phyloP scores from a whole-genome alignment of 2,797 vertebrate species.

The Echiichthys vipera region DNA sequence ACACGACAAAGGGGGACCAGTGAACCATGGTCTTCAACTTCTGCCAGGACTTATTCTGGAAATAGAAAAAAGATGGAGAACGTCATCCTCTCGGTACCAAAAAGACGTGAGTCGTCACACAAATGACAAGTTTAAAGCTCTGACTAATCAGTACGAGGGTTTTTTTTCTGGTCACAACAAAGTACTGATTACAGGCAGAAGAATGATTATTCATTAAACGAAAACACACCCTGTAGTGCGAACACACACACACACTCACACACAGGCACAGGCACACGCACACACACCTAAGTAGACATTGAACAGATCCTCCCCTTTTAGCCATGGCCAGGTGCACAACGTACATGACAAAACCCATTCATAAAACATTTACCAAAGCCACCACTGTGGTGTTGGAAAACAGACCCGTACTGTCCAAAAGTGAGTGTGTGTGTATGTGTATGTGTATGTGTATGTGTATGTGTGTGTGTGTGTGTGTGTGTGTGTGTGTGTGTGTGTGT shows the following conservation, averaged over 20 bases:
- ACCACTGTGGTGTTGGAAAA: conserved; percentile 57
- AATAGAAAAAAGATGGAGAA: conserved; percentile 13
- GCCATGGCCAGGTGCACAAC: conserved; percentile 65
- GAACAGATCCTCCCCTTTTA: conserved; percentile 65
- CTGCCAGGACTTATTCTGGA: conserved; percentile 89
- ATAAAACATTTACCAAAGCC: conserved; percentile 83
- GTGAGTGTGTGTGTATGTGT: conserved; percentile 10
- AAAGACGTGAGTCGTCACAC: background rate
- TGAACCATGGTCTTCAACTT: conserved; percentile 91
- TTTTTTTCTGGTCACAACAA: conserved; percentile 25
- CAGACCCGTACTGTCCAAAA: conserved; percentile 52
- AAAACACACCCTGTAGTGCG: conserved; percentile 52
- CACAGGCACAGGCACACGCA: conserved; percentile 21
- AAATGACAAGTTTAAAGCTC: conserved; percentile 12
- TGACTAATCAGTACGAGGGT: background rate
- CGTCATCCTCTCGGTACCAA: conserved; percentile 4
- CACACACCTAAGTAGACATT: conserved; percentile 64
- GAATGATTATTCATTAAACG: conserved; percentile 56
- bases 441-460: conserved; percentile 65
- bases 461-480: conserved; percentile 15
- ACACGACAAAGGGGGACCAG: conserved; percentile 88
- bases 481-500: no score
- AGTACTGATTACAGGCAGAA: conserved; percentile 9
- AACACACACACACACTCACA: conserved; percentile 3
- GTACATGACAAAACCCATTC: conserved; percentile 71